These are phyloP conservation scores for Mythimna vitellina DNA, from an alignment of 2,888 invertebrate species.

Conservation along the genomic window DNA sequence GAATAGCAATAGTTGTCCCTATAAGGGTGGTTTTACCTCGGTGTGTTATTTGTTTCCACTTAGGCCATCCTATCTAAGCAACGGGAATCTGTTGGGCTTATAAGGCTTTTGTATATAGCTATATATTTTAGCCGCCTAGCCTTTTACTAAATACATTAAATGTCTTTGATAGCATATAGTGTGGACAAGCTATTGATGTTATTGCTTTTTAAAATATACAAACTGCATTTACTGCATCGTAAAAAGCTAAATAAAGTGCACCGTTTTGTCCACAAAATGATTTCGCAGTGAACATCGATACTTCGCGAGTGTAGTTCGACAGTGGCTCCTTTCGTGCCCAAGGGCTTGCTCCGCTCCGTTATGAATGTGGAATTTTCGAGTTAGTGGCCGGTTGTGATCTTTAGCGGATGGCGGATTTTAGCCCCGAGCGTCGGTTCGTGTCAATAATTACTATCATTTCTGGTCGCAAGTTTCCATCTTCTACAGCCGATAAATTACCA, in stretches of 20 bases:
- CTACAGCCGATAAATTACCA: constrained; percentile 82
- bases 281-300: constrained; percentile 75
- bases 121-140: constrained; percentile 33
- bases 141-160: constrained; percentile 41
- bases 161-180: constrained; percentile 39
- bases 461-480: constrained; percentile 81
- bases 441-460: constrained; percentile 89
- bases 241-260: constrained; percentile 62
- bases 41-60: constrained; percentile 84
- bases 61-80: constrained; percentile 66
- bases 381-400: constrained; percentile 86
- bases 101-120: constrained; percentile 49
- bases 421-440: constrained; percentile 83
- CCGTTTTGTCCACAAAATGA: constrained; percentile 73
- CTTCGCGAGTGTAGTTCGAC: constrained; percentile 74
- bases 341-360: constrained; percentile 83
- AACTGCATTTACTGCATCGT: constrained; percentile 38
- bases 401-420: constrained; percentile 78
- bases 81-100: constrained; percentile 65
- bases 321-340: constrained; percentile 77
- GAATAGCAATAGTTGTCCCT: constrained; percentile 83
- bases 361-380: constrained; percentile 88
- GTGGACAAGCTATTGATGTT: constrained; percentile 26
- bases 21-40: constrained; percentile 79
- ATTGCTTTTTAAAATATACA: constrained; percentile 41